phyloP scores from a whole-genome alignment of 2,113 vertebrate genomes.

The Bolborhynchus lineola region DNA sequence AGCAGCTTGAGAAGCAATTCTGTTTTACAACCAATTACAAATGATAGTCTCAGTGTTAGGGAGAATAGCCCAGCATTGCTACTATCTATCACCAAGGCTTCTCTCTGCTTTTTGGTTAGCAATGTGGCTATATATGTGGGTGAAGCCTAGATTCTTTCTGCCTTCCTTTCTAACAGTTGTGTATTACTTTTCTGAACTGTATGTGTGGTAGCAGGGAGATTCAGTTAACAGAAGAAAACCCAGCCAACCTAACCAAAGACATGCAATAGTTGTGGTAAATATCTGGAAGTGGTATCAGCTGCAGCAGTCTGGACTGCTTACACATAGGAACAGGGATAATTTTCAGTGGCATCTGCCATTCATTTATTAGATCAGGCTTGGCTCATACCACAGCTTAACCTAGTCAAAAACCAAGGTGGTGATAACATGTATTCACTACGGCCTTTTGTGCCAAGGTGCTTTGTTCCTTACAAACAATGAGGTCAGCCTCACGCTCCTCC shows the following conservation, averaged over 20 bases:
- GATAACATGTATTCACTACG: background rate
- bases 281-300: background rate
- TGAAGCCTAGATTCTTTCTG: background rate
- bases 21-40: conserved; percentile 22
- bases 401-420: background rate
- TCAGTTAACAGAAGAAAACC: background rate
- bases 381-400: background rate
- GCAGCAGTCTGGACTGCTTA: background rate
- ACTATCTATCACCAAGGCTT: background rate
- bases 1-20: background rate
- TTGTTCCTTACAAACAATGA: background rate
- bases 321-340: too few relatives aligned
- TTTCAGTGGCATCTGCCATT: background rate
- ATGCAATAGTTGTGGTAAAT: background rate
- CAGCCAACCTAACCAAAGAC: background rate
- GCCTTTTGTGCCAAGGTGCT: background rate
- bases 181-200: background rate
- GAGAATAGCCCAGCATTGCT: background rate
- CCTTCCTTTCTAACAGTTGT: background rate
- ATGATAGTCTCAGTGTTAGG: background rate
- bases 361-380: background rate
- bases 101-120: background rate
- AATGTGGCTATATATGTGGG: background rate
- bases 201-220: background rate
- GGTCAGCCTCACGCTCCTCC: background rate